Conservation (phyloP, 2,888 invertebrate species). For the Iphiclides podalirius region DNA sequence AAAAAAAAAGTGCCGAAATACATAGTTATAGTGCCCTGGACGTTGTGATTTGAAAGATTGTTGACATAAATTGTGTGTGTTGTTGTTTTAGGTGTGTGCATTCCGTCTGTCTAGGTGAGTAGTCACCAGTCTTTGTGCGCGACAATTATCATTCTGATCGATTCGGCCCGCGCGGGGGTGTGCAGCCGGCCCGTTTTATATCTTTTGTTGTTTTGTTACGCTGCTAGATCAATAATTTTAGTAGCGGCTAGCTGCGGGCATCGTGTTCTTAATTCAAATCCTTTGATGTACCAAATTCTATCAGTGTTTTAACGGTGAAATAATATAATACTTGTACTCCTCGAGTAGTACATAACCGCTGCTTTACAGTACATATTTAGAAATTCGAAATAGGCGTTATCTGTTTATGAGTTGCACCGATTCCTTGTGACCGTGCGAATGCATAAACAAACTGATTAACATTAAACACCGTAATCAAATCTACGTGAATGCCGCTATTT, state of each 20-base stretch:
- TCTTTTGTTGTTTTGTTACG: constrained; percentile 79
- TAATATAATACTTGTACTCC: constrained; percentile 28
- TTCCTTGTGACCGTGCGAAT: constrained; percentile 16
- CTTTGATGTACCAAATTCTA: constrained; percentile 34
- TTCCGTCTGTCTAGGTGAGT: constrained; percentile 73
- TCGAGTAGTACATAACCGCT: constrained; percentile 23
- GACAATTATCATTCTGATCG: constrained; percentile 79
- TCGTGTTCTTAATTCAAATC: constrained; percentile 41
- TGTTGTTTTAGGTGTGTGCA: constrained; percentile 69
- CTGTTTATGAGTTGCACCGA: constrained; percentile 39
- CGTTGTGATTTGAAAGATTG: constrained; percentile 45
- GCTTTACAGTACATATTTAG: constrained; percentile 14
- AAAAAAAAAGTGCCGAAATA: constrained; percentile 45
- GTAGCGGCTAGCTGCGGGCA: constrained; percentile 52
- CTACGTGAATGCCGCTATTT: constrained; percentile 1
- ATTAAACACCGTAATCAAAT: background rate
- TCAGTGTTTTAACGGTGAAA: constrained; percentile 32
- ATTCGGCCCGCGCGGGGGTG: constrained; percentile 74
- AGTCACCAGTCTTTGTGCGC: constrained; percentile 74
- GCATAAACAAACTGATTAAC: constrained; percentile 3
- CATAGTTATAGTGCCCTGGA: constrained; percentile 41
- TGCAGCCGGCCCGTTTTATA: constrained; percentile 71
- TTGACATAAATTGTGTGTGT: constrained; percentile 61
- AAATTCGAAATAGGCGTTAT: constrained; percentile 28
- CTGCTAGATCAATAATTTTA: constrained; percentile 76